phyloP scores from a whole-genome alignment of 2,113 vertebrate species.

The Numida meleagris region DNA sequence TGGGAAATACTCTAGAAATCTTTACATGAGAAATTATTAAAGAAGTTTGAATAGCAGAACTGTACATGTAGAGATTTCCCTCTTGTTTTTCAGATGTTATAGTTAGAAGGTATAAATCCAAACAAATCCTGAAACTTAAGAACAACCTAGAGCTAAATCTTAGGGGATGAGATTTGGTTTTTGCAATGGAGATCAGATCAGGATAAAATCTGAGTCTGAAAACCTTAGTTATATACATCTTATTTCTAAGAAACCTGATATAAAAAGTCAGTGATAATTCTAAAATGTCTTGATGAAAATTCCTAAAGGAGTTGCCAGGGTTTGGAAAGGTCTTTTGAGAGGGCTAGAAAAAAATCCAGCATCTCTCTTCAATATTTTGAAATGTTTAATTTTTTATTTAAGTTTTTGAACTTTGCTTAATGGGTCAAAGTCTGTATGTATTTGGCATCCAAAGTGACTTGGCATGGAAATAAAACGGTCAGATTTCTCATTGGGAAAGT shows the following conservation, averaged over 20 bases:
- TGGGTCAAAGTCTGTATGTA: background rate
- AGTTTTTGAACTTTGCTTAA: fast-evolving
- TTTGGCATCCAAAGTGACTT: background rate
- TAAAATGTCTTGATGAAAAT: background rate
- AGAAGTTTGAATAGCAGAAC: background rate
- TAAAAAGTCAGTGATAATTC: background rate
- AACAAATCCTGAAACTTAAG: background rate
- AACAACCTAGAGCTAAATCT: background rate
- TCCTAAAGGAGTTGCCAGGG: background rate
- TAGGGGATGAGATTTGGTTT: background rate
- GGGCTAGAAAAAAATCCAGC: background rate
- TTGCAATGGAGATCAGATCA: background rate
- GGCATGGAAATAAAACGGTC: background rate
- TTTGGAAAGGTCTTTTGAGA: background rate
- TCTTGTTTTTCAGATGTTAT: background rate
- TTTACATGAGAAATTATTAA: background rate
- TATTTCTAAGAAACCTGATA: background rate
- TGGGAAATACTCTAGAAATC: background rate
- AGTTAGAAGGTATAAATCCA: too few species aligned
- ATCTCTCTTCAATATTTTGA: background rate
- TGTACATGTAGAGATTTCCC: background rate
- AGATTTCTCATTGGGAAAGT: background rate
- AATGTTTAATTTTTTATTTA: background rate
- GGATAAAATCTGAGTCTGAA: background rate
- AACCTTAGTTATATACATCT: background rate